These are phyloP conservation scores for Microdon myrmicae DNA, from an alignment of 2,888 invertebrate species.

Conservation along the genomic window DNA sequence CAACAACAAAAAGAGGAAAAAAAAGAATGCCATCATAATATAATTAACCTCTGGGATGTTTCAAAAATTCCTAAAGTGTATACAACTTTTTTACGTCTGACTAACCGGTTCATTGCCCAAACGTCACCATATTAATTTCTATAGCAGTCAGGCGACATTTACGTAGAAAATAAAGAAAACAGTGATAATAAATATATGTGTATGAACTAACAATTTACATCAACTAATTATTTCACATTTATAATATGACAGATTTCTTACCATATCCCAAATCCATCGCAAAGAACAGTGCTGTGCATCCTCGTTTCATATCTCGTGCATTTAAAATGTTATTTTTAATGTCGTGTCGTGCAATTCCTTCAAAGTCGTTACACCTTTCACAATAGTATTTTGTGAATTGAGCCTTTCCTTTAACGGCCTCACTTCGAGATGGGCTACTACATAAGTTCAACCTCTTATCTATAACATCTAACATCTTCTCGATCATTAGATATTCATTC, in stretches of 20 bases:
- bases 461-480: constrained; percentile 58
- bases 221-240: too few species aligned
- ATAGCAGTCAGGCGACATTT: too few species aligned
- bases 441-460: constrained; percentile 56
- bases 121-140: too few species aligned
- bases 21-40: too few species aligned
- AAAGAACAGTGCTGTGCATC: constrained; percentile 59
- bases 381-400: constrained; percentile 12
- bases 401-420: background rate
- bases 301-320: constrained; percentile 58
- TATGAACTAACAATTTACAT: too few species aligned
- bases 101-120: too few species aligned
- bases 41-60: too few species aligned
- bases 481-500: constrained; percentile 58
- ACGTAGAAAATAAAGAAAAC: too few species aligned
- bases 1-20: too few species aligned
- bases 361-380: constrained; percentile 7
- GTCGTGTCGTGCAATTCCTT: constrained; percentile 21
- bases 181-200: too few species aligned
- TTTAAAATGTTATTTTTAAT: constrained; percentile 58
- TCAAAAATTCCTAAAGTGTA: too few species aligned
- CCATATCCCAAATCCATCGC: constrained; percentile 60
- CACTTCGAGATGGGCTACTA: constrained; percentile 10
- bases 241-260: constrained; percentile 42
- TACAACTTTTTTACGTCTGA: too few species aligned